These are phyloP conservation scores for Petroica traversi DNA, from an alignment of 2,113 vertebrate species.

Conservation along the genomic window DNA sequence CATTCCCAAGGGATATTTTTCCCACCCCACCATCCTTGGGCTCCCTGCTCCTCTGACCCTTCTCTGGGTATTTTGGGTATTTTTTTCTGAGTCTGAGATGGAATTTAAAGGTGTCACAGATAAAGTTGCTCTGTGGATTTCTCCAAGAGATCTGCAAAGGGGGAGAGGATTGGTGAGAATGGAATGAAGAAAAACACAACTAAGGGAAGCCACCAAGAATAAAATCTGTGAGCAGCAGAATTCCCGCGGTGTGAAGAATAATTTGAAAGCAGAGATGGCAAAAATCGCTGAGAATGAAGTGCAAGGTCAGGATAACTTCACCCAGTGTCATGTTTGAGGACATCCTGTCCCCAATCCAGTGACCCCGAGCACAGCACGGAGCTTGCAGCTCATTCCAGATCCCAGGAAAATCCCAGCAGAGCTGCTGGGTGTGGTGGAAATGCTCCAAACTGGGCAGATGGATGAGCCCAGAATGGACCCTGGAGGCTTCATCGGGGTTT, in stretches of 20 bases:
- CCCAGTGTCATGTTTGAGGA: fast-evolving
- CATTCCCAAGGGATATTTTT: background rate
- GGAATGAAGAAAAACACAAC: background rate
- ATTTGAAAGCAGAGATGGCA: background rate
- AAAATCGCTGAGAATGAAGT: background rate
- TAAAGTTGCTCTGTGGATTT: background rate
- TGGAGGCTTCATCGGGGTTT: background rate
- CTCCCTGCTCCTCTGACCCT: background rate
- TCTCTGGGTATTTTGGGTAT: background rate
- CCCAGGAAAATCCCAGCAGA: background rate
- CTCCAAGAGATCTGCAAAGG: background rate
- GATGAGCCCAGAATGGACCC: background rate
- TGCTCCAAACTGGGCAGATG: background rate
- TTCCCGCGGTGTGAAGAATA: fast-evolving
- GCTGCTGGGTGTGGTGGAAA: background rate
- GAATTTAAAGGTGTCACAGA: background rate
- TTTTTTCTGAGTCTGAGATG: background rate
- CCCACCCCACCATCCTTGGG: background rate
- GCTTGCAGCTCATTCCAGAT: background rate
- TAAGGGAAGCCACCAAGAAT: background rate
- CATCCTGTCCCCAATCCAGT: background rate
- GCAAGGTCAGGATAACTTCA: background rate
- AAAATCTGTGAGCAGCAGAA: background rate
- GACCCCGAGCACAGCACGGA: background rate
- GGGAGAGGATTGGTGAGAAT: background rate